Evolutionary conservation across 2,888 invertebrate genomes (phyloP).

Genomic region (Brenthis daphne): DNA sequence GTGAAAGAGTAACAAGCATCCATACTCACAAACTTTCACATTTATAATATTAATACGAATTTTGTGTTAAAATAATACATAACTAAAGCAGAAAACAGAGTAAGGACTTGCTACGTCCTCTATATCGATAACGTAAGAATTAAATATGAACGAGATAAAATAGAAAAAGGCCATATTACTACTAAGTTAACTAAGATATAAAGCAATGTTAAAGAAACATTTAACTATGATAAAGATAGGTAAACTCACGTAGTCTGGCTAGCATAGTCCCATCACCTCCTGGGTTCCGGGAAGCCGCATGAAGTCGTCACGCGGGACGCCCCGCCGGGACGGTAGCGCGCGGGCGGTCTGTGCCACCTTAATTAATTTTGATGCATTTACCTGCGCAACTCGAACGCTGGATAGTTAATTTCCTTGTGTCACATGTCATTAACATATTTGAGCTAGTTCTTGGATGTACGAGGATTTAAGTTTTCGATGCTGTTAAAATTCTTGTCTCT

Average conservation of each 20-base stretch:
- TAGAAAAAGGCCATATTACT: too few relatives aligned
- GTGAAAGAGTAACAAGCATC: too few relatives aligned
- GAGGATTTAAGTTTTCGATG: background rate
- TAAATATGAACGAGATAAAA: too few relatives aligned
- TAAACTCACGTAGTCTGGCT: constrained; percentile 44
- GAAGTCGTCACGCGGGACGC: constrained; percentile 72
- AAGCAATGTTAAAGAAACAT: constrained; percentile 2
- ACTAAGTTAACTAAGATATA: too few relatives aligned
- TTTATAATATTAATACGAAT: too few relatives aligned
- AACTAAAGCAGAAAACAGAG: too few relatives aligned
- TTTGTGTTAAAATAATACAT: too few relatives aligned
- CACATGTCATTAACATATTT: constrained; percentile 40
- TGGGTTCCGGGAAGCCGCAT: constrained; percentile 75
- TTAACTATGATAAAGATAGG: constrained; percentile 8
- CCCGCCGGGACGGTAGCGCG: constrained; percentile 74
- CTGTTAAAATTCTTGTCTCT: constrained; percentile 9
- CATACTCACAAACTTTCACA: too few relatives aligned
- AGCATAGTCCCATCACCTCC: constrained; percentile 50
- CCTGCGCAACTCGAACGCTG: constrained; percentile 53
- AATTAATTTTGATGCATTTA: constrained; percentile 79
- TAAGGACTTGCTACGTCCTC: too few relatives aligned
- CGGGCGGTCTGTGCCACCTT: constrained; percentile 74
- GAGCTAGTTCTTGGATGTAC: constrained; percentile 29
- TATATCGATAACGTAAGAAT: too few relatives aligned
- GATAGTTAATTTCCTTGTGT: constrained; percentile 40